These are phyloP conservation scores for Heterohyrax brucei DNA, from an alignment of 2,797 vertebrate species.

Conservation along the genomic window DNA sequence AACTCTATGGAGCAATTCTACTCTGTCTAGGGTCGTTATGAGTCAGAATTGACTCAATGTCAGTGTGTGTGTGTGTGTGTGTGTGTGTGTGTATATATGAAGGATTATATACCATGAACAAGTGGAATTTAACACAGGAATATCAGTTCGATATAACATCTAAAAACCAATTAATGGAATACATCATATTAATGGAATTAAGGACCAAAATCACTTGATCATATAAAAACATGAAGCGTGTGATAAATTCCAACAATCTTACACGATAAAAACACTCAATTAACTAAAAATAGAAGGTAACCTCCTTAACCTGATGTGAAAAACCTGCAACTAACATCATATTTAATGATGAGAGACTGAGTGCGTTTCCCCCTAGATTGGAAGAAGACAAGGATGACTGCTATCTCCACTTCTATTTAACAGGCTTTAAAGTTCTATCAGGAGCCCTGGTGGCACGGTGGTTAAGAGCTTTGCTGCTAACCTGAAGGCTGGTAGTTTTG, in stretches of 20 bases:
- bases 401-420: neutral
- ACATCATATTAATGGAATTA: neutral
- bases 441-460: too few relatives aligned
- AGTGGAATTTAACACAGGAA: neutral
- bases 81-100: neutral
- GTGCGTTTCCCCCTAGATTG: neutral
- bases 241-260: slow-evolving; percentile 26
- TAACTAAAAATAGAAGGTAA: neutral
- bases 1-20: too few relatives aligned
- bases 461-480: too few relatives aligned
- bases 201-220: neutral
- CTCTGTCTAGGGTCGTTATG: too few relatives aligned
- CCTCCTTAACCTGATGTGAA: neutral
- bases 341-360: neutral
- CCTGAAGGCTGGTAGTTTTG: too few relatives aligned
- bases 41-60: too few relatives aligned
- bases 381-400: neutral
- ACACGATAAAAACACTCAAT: neutral
- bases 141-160: neutral
- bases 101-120: neutral
- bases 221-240: slow-evolving; percentile 14
- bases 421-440: too few relatives aligned
- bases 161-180: slow-evolving; percentile 31
- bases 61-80: too few relatives aligned
- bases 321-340: neutral